These are phyloP conservation scores for Chymomyza fuscimana DNA, from an alignment of 2,888 invertebrate genomes.

Conservation along the genomic window DNA sequence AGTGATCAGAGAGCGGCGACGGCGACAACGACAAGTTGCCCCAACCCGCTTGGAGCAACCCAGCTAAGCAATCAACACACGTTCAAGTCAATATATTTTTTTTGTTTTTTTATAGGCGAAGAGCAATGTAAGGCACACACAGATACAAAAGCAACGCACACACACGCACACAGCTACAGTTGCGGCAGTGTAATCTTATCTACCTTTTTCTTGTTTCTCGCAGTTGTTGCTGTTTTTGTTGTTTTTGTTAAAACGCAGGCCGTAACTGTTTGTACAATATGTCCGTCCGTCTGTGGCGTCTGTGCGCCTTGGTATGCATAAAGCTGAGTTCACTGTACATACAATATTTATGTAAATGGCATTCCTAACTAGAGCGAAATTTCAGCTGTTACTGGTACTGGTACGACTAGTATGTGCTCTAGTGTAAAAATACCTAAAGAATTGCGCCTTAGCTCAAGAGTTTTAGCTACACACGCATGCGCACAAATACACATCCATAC, in stretches of 20 bases:
- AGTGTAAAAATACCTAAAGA: conserved; percentile 15
- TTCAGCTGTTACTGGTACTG: conserved; percentile 1
- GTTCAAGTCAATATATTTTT: not conserved
- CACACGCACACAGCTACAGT: conserved; percentile 3
- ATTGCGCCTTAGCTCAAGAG: conserved; percentile 13
- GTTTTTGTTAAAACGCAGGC: conserved; percentile 19
- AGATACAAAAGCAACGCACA: not conserved
- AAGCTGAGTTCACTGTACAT: not conserved
- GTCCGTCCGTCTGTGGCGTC: conserved; percentile 20
- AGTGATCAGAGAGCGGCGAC: not conserved
- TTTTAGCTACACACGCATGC: conserved; percentile 7
- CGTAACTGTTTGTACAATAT: conserved; percentile 43
- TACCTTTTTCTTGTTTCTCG: conserved; percentile 36
- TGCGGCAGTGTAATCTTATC: conserved; percentile 51
- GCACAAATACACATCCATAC: not conserved
- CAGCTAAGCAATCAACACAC: not conserved
- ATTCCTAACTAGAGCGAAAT: not conserved
- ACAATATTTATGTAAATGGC: not conserved
- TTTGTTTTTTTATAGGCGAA: conserved; percentile 38
- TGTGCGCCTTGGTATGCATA: not conserved
- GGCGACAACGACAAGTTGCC: not conserved
- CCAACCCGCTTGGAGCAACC: not conserved
- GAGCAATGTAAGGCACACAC: conserved; percentile 34
- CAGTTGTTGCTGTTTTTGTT: not conserved
- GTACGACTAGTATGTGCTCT: not conserved